Conservation (phyloP, 2,113 vertebrate genomes). For the Alethe diademata region DNA sequence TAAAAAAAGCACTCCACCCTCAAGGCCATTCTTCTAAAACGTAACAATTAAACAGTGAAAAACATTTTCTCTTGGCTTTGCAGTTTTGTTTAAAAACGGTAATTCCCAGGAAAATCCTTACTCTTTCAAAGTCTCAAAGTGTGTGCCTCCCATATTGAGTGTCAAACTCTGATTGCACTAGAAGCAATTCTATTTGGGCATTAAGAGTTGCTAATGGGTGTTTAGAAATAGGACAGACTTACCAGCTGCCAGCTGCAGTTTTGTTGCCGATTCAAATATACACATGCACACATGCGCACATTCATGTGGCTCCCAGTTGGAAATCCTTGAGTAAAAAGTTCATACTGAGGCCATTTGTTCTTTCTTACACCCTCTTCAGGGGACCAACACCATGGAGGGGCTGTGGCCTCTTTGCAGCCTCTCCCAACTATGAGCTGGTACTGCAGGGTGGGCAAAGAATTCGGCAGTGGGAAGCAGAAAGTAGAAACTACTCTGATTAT, state of each 20-base stretch:
- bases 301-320: background rate
- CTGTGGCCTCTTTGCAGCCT: background rate
- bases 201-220: background rate
- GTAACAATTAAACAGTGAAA: background rate
- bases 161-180: background rate
- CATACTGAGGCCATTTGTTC: background rate
- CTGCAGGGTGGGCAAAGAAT: background rate
- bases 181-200: background rate
- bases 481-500: background rate
- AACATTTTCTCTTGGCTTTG: constrained; percentile 9
- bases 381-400: background rate
- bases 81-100: background rate
- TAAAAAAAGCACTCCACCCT: constrained; percentile 25
- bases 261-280: background rate
- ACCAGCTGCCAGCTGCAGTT: background rate
- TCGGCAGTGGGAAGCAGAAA: background rate
- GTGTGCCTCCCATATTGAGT: background rate
- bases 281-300: background rate
- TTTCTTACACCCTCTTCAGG: background rate
- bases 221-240: background rate
- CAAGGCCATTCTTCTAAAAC: constrained; percentile 8
- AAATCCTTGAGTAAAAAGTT: background rate
- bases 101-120: background rate
- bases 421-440: background rate
- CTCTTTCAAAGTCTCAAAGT: background rate